Conservation (phyloP, 2,113 vertebrate species). For the Phocoena sinus region DNA sequence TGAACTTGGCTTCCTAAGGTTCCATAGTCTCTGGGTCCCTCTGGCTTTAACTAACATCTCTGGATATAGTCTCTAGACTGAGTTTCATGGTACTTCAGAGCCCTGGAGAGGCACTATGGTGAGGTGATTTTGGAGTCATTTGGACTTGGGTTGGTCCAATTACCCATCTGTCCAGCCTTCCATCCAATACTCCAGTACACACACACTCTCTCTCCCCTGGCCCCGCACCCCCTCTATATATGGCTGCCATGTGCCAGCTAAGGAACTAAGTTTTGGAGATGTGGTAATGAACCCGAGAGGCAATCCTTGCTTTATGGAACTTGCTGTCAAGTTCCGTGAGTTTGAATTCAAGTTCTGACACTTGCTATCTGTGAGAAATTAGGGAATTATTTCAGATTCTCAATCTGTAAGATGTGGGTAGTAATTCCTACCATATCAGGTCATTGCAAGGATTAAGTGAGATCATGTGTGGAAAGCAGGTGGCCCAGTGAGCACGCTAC, state of each 20-base stretch:
- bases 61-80: neutral
- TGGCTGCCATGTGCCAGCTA: neutral
- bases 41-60: neutral
- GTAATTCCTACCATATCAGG: neutral
- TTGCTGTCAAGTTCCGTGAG: neutral
- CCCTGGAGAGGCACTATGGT: neutral
- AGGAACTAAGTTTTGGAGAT: neutral
- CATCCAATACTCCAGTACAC: too few relatives aligned
- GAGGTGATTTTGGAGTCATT: neutral
- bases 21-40: neutral
- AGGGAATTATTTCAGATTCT: neutral
- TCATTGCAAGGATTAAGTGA: neutral
- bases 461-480: neutral
- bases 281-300: neutral
- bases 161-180: neutral
- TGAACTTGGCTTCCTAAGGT: neutral
- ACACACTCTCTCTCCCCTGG: neutral
- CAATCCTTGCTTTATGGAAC: neutral
- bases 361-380: constrained; percentile 2
- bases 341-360: neutral
- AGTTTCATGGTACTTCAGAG: neutral
- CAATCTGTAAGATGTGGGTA: neutral
- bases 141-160: neutral
- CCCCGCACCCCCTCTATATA: neutral
- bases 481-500: neutral